phyloP scores from a whole-genome alignment of 2,888 invertebrate species.

The Spisula solida region DNA sequence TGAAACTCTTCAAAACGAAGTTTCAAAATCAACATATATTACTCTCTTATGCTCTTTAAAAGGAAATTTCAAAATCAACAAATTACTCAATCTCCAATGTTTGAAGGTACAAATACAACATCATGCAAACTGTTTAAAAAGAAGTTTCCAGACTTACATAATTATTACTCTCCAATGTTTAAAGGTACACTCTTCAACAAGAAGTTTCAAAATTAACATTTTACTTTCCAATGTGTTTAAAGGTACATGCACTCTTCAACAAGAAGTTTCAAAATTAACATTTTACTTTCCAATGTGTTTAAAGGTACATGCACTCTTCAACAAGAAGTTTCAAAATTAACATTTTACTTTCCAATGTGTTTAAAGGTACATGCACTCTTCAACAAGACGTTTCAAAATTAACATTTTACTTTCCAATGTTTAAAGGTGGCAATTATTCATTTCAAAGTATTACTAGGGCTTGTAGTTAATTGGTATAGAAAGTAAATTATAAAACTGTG shows the following conservation, averaged over 20 bases:
- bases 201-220: not conserved
- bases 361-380: not conserved
- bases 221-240: not conserved
- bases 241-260: not conserved
- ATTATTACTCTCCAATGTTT: not conserved
- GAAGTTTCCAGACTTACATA: not conserved
- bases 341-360: not conserved
- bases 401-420: not conserved
- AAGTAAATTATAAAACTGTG: too few species aligned
- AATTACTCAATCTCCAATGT: not conserved
- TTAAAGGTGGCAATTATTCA: too few species aligned
- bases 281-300: too few species aligned
- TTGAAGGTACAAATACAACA: not conserved
- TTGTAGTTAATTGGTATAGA: too few species aligned
- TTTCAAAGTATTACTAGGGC: too few species aligned
- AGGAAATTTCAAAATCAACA: not conserved
- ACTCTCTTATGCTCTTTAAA: not conserved
- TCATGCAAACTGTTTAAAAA: not conserved
- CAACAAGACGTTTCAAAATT: not conserved
- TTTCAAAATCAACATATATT: not conserved
- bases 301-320: not conserved
- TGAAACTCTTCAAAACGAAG: not conserved
- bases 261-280: not conserved
- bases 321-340: not conserved
- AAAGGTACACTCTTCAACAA: not conserved